Evolutionary conservation across 2,797 vertebrate genomes (phyloP).

Genomic region (Trachops cirrhosus): DNA sequence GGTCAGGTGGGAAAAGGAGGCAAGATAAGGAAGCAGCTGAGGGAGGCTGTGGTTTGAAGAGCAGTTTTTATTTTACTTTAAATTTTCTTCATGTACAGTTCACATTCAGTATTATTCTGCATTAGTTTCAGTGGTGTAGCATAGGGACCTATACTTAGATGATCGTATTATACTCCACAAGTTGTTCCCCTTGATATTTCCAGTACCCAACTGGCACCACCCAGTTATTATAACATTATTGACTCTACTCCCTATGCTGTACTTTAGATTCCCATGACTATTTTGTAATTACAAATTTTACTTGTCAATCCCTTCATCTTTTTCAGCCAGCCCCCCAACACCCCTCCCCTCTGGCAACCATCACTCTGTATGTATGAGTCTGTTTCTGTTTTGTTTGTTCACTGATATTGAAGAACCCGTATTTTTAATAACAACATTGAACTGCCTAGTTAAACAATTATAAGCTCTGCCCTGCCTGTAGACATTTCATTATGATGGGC

Average conservation of each 20-base stretch:
- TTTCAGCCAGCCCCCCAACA: neutral
- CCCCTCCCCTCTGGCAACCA: neutral
- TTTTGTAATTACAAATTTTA: neutral
- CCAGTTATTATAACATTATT: neutral
- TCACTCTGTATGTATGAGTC: neutral
- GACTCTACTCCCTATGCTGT: neutral
- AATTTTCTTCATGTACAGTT: neutral
- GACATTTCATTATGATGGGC: neutral
- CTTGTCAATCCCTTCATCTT: neutral
- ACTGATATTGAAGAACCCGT: neutral
- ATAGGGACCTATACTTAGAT: neutral
- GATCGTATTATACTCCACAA: neutral
- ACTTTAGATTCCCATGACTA: neutral
- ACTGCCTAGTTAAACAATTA: neutral
- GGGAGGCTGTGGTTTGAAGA: neutral
- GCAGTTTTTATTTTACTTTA: neutral
- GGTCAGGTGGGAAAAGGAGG: neutral
- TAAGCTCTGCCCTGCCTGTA: neutral
- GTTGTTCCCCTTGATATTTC: neutral
- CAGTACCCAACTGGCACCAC: neutral
- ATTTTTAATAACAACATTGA: neutral
- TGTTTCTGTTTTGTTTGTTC: neutral
- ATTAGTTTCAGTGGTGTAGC: neutral
- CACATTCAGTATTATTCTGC: neutral
- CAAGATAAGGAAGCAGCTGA: neutral